Evolutionary conservation across 2,888 invertebrate genomes (phyloP), one percentile per base, ranked within the genome.

Genomic region (Phania funesta): DNA sequence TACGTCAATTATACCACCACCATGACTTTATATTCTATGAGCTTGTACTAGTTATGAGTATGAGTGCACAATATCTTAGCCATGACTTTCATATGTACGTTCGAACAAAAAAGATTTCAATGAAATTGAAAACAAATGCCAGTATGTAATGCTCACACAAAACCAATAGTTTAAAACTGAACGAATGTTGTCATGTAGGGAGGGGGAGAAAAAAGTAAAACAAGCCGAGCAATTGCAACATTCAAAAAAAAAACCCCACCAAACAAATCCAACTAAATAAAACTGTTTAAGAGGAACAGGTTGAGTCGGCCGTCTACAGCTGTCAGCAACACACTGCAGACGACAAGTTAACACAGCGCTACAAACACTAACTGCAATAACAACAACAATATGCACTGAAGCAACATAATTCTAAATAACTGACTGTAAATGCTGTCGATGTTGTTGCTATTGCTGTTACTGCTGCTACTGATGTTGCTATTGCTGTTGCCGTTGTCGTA

Each of bases 61-160:
- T 60, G 35, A 64, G 16, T 60, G 32, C 18, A 38, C 22, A 48
- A 41, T 32, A 29, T 50, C 22, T 48, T 74, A 82, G 82, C 78
- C 74, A 78, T 82, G 82, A 78, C 82, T 78, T 82, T 82, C 70
- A 52, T 44, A 11, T 11, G 29, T 22, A 62, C 26, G 60, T 22
- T 50, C 50, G 1, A 24, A 26, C 35, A 16, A 35, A 29, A 71
- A 74, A 60, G 13, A 67, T 82, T 75, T 82, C 74, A 82, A 78
- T 82, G 82, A 82, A 82, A 82, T 65, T 82, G 82, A 82, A 82
- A 82, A 78, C 82, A 82, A 82, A 68, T 70, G 73, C 50, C 24
- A 54, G 77, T 65, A 65, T 64, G 64, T 77, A 67, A 60, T 81
- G 65, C 73, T 77, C 50, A 65, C 62, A 74, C 74, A 80, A 68